These are phyloP conservation scores for Panzeria rudis DNA, from an alignment of 2,888 invertebrate genomes.

Conservation along the genomic window DNA sequence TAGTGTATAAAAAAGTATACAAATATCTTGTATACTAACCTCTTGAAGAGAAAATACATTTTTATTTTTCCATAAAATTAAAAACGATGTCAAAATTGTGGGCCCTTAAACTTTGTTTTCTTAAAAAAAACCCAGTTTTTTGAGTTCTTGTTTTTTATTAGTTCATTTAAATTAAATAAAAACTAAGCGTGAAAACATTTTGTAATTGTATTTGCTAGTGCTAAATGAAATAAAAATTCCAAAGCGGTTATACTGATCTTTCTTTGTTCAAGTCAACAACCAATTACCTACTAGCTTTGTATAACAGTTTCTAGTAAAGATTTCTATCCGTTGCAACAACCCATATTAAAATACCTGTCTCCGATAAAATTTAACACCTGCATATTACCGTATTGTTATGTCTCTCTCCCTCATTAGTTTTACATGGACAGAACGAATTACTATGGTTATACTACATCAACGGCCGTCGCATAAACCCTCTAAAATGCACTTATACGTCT, in stretches of 20 bases:
- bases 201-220: no score
- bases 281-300: background rate
- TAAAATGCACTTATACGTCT: constrained; percentile 7
- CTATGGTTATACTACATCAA: constrained; percentile 58
- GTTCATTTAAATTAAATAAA: no score
- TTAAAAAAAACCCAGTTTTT: no score
- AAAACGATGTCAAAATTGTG: no score
- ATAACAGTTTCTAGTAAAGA: background rate
- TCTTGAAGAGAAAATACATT: no score
- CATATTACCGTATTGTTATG: background rate
- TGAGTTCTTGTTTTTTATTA: no score
- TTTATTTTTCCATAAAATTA: no score
- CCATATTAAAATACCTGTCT: constrained; percentile 33
- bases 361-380: constrained; percentile 47
- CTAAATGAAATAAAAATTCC: no score
- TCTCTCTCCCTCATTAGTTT: constrained; percentile 25
- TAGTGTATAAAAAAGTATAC: no score
- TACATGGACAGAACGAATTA: constrained; percentile 38
- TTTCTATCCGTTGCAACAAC: constrained; percentile 20
- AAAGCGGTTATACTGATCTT: constrained; percentile 21
- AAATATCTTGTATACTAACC: no score
- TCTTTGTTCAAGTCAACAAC: constrained; percentile 15
- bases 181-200: no score
- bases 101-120: no score
- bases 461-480: constrained; percentile 18